Percentiles rank a stretch among this genome's conserved stretches.
Evolutionary conservation across 92 coral and sea anemone genomes (phyloP).

Genomic region (Parazoanthus atlanticus): DNA sequence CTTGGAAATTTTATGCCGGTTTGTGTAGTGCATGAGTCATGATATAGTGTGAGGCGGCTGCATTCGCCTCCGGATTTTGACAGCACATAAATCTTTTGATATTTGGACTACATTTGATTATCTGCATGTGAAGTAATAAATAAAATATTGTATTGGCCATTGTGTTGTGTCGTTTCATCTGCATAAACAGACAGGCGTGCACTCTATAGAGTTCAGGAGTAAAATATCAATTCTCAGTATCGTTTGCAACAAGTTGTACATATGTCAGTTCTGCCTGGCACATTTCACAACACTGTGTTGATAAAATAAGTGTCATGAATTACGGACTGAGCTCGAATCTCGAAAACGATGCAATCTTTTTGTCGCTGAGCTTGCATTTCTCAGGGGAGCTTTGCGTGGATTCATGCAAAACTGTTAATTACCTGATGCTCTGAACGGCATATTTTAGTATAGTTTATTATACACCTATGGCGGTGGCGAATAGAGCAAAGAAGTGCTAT

Average conservation of each 20-base stretch:
- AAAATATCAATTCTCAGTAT: too few relatives aligned
- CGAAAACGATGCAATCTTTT: neutral
- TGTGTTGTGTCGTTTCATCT: neutral
- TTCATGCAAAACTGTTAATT: neutral
- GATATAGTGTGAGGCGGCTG: neutral
- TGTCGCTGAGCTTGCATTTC: neutral
- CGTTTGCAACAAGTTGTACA: too few relatives aligned
- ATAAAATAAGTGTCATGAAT: neutral
- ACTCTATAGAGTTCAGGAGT: neutral
- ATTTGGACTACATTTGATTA: neutral
- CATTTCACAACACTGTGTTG: neutral
- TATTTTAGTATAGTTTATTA: neutral
- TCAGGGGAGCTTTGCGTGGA: neutral
- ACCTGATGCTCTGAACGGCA: neutral
- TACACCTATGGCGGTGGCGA: neutral
- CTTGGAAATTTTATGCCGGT: too few relatives aligned
- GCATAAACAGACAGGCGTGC: neutral
- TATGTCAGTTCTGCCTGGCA: neutral
- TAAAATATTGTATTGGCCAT: constrained; percentile 5
- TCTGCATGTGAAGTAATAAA: constrained; percentile 12
- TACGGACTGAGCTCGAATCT: neutral
- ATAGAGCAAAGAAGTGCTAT: constrained; percentile 5
- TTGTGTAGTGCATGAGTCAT: neutral
- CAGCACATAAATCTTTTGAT: constrained; percentile 28
- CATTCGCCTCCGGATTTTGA: neutral